A percentile compares a stretch with the other conserved stretches of the same genome.
phyloP scores from a whole-genome alignment of 2,797 vertebrate genomes.

The Diceros bicornis region DNA sequence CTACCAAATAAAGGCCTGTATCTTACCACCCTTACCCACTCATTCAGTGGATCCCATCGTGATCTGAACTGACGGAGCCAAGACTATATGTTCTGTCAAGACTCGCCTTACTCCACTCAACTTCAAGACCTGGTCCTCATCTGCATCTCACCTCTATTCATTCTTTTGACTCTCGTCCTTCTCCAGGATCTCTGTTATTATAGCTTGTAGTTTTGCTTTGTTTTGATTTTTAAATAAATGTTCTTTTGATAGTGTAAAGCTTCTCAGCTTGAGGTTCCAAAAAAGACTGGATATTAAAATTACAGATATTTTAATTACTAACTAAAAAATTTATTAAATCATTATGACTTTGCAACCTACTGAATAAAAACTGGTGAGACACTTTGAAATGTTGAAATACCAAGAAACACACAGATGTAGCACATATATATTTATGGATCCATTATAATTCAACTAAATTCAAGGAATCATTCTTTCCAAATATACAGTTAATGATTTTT shows the following conservation, averaged over 20 bases:
- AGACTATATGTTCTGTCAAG: neutral
- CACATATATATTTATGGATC: neutral
- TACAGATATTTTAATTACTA: slow-evolving; percentile 1
- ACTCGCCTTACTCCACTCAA: neutral
- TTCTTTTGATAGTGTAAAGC: neutral
- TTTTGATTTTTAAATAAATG: slow-evolving; percentile 30
- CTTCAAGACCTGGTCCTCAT: neutral
- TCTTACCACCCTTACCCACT: neutral
- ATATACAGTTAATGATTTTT: neutral
- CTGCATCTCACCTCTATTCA: neutral
- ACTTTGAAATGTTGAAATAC: neutral
- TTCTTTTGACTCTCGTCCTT: neutral
- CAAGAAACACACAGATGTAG: neutral
- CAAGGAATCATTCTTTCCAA: slow-evolving; percentile 31
- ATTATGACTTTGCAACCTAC: neutral
- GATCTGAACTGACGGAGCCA: neutral
- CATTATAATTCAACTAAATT: neutral
- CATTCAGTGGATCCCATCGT: neutral
- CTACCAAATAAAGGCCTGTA: neutral
- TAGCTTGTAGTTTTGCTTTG: neutral
- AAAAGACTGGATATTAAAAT: slow-evolving; percentile 1
- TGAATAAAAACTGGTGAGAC: neutral
- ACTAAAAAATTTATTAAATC: slow-evolving; percentile 30
- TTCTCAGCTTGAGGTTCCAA: slow-evolving; percentile 38
- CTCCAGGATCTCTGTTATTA: neutral